Evolutionary conservation across 2,888 invertebrate genomes (phyloP), one percentile per base, ranked within the genome.

Genomic region (Zaprionus obscuricornis): DNA sequence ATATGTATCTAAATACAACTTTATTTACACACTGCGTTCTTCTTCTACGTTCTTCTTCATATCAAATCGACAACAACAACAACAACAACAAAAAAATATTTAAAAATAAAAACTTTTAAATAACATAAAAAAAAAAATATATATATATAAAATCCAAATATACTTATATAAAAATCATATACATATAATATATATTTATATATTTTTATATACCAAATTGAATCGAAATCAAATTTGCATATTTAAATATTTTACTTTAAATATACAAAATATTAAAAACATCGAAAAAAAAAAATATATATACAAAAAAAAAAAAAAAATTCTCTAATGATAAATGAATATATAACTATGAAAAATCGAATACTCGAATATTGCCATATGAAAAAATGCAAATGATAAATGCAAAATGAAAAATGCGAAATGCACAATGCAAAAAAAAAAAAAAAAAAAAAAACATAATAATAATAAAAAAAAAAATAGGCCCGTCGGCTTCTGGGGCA

Each of bases 401-500:
- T 54, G 50, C 59, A 64, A 63, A 67, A 47, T 8, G 26, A 16
- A 51, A 52, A 69, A 75, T 65, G 34, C 50, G 55, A 72, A 37
- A 16, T 40, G 27, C 26, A 49, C 49, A 56, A 50, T 46, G 27
- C 27, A 27, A 27, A 24, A 46, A 46, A 64, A 70, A 64, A 77
- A 68, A 46, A 42, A 33, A 49, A 49, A 62, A 51, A 56, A 57
- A 22, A 65, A 55, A 69, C 39, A 34, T 40, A 55, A 64, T 45
- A 46, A 62, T 24, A 10, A 34, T 2, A 45, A 31, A 39, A 22
- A 8, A 14, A 26, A 43, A 55, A 59, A 56, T 92, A 97, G 98
- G 93, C 98, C 98, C 88, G 98, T 98, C 89, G 98, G 98, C 89
- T 97, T 98, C 84, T 98, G 98, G 98, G 98, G 98, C 89, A 97